A percentile compares a stretch with the other conserved stretches of the same genome.
Evolutionary conservation across 1,140 invertebrate genomes (phyloP).

Genomic region (Platyscapa corneri): DNA sequence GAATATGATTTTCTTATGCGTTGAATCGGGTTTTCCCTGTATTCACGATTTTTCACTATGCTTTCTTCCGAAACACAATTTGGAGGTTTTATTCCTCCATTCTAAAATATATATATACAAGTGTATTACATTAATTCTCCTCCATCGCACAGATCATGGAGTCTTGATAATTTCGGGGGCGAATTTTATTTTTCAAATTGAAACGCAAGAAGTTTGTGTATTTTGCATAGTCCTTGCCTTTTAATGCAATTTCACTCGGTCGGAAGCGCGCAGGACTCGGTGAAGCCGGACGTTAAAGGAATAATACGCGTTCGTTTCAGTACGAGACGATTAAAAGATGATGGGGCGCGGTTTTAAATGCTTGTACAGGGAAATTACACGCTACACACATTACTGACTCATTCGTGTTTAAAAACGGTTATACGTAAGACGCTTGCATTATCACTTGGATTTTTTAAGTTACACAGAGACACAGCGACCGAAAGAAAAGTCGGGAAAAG

Average conservation of each 20-base stretch:
- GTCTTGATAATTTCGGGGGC: neutral
- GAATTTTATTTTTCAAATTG: neutral
- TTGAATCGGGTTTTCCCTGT: constrained; percentile 21
- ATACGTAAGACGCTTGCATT: constrained; percentile 36
- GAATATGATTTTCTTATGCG: constrained; percentile 5
- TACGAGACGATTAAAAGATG: neutral
- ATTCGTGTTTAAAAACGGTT: constrained; percentile 32
- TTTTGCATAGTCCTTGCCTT: no score
- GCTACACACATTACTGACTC: constrained; percentile 18
- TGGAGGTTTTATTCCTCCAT: constrained; percentile 55
- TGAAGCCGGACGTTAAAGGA: no score
- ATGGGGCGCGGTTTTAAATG: neutral
- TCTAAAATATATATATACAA: constrained; percentile 23
- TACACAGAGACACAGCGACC: neutral
- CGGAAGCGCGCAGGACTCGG: no score
- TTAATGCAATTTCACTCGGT: neutral
- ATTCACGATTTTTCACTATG: constrained; percentile 17
- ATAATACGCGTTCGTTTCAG: neutral
- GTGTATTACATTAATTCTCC: constrained; percentile 38
- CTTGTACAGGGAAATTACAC: constrained; percentile 16
- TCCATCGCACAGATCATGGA: constrained; percentile 30
- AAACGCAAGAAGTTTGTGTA: neutral
- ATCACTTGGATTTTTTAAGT: neutral
- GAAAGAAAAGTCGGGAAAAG: neutral
- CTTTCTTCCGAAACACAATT: constrained; percentile 32